phyloP scores from a whole-genome alignment of 1,140 invertebrate genomes.

The Drosophila albomicans region DNA sequence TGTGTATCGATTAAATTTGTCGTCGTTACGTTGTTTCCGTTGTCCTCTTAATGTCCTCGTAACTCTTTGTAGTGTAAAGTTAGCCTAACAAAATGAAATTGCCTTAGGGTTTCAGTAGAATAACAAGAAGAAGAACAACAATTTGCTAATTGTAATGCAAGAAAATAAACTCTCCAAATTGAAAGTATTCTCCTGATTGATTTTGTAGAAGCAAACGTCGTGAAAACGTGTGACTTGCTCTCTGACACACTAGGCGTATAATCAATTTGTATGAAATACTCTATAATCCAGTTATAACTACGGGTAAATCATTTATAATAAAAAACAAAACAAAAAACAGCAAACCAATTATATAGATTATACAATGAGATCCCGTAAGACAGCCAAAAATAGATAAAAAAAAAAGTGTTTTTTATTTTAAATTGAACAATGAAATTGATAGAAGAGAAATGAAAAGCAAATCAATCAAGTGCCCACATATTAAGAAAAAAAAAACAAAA shows the following conservation, averaged over 20 bases:
- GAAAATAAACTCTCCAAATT: constrained; percentile 29
- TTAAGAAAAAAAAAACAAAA: constrained; percentile 28
- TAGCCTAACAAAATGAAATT: constrained; percentile 40
- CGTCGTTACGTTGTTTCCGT: constrained; percentile 1
- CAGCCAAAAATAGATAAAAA: constrained; percentile 46
- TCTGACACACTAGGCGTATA: constrained; percentile 38
- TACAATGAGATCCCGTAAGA: constrained; percentile 38
- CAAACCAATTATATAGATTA: constrained; percentile 34
- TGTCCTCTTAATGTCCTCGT: constrained; percentile 1
- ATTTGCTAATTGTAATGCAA: constrained; percentile 27
- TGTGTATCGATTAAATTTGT: constrained; percentile 2
- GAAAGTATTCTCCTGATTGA: constrained; percentile 11
- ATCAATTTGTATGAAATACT: constrained; percentile 56
- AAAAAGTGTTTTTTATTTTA: constrained; percentile 32
- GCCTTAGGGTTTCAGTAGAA: constrained; percentile 82
- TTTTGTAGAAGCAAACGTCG: not conserved
- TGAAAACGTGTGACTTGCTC: constrained; percentile 69
- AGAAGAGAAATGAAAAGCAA: constrained; percentile 31
- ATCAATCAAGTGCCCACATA: constrained; percentile 73
- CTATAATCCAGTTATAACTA: constrained; percentile 67
- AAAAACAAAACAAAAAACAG: constrained; percentile 28
- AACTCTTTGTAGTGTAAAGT: constrained; percentile 32
- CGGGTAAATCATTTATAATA: constrained; percentile 62
- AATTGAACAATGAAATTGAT: constrained; percentile 24
- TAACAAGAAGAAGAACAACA: constrained; percentile 50